Evolutionary conservation across 2,888 invertebrate species (phyloP).

Genomic region (Cecidostiba fungosa): DNA sequence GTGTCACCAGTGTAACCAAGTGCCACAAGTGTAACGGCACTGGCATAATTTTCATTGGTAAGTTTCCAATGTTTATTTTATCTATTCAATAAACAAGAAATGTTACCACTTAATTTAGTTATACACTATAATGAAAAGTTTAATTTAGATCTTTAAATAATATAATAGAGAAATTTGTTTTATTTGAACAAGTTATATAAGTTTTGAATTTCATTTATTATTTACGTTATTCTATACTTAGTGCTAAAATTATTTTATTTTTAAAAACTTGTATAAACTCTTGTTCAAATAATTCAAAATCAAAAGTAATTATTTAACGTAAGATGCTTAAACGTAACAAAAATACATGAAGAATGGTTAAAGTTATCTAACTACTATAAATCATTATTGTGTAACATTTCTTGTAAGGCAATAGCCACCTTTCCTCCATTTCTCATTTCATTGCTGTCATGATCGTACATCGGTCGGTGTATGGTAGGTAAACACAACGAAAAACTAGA

Average conservation of each 20-base stretch:
- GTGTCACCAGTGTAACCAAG: slow-evolving; percentile 91
- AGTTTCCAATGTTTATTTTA: slow-evolving; percentile 69
- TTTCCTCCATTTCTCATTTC: slow-evolving; percentile 75
- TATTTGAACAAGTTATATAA: slow-evolving; percentile 37
- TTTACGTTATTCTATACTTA: not conserved
- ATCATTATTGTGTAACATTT: slow-evolving; percentile 66
- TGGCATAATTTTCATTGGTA: slow-evolving; percentile 90
- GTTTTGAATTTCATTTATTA: not conserved
- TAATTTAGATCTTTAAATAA: not conserved
- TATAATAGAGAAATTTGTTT: slow-evolving; percentile 9
- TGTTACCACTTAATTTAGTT: slow-evolving; percentile 50
- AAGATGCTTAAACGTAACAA: not conserved
- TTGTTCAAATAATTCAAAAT: slow-evolving; percentile 38
- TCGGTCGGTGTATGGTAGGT: slow-evolving; percentile 79
- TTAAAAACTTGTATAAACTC: not conserved
- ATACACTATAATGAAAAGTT: not conserved
- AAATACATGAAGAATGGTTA: not conserved
- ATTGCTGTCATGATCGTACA: slow-evolving; percentile 79
- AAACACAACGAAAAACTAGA: slow-evolving; percentile 79
- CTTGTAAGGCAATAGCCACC: slow-evolving; percentile 64
- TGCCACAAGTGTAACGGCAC: slow-evolving; percentile 95
- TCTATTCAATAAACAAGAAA: slow-evolving; percentile 55
- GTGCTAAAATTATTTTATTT: not conserved
- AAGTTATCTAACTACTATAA: not conserved
- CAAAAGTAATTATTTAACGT: not conserved